Percentiles rank a stretch among this genome's conserved stretches.
Conservation (phyloP, 1,140 invertebrate species). For the Vanessa atalanta region DNA sequence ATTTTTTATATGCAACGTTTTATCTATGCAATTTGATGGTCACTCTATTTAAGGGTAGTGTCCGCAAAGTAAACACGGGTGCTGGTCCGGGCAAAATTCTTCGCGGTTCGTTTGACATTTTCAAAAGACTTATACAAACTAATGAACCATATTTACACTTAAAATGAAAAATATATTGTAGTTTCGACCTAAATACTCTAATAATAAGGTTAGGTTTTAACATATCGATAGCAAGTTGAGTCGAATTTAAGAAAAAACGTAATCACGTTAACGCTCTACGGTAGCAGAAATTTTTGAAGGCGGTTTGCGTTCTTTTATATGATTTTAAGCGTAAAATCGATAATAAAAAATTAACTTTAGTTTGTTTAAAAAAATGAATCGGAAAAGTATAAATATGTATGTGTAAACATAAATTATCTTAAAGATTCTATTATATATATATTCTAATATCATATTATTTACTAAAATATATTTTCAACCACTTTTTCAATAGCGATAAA, state of each 20-base stretch:
- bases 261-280: slow-evolving; percentile 69
- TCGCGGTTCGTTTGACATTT: slow-evolving; percentile 67
- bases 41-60: slow-evolving; percentile 48
- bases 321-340: slow-evolving; percentile 39
- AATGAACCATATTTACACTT: slow-evolving; percentile 34
- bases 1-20: background rate
- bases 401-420: too few species aligned
- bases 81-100: slow-evolving; percentile 62
- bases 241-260: slow-evolving; percentile 54
- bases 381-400: too few species aligned
- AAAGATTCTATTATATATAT: too few species aligned
- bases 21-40: background rate
- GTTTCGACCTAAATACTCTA: slow-evolving; percentile 40
- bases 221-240: slow-evolving; percentile 17
- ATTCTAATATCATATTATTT: too few species aligned
- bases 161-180: slow-evolving; percentile 7
- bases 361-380: background rate
- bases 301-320: slow-evolving; percentile 57
- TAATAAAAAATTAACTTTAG: background rate
- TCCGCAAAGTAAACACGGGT: slow-evolving; percentile 72
- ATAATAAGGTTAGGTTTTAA: slow-evolving; percentile 26
- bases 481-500: too few species aligned
- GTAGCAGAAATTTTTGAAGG: slow-evolving; percentile 71
- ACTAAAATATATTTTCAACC: too few species aligned
- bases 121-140: slow-evolving; percentile 59